Evolutionary conservation across 2,797 vertebrate species (phyloP).

Genomic region (Arvicola amphibius): DNA sequence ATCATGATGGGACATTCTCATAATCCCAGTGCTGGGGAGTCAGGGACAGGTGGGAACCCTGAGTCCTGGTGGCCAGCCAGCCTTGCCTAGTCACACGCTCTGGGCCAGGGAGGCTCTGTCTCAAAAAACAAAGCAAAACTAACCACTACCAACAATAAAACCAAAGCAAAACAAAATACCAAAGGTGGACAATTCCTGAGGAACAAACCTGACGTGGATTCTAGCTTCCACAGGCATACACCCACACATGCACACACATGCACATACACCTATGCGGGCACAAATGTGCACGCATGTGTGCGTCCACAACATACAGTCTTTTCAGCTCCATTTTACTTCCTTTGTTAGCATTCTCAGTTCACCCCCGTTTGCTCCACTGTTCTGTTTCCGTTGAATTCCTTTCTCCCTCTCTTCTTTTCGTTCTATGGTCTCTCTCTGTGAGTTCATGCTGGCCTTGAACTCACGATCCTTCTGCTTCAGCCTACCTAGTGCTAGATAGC

Average conservation of each 20-base stretch:
- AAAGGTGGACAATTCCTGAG: not conserved
- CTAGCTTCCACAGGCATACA: not conserved
- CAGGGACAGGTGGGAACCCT: not conserved
- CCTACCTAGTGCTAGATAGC: not conserved
- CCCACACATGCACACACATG: not conserved
- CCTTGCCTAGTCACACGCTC: not conserved
- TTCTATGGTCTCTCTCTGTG: too few species aligned
- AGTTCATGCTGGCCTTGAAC: not conserved
- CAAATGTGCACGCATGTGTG: too few species aligned
- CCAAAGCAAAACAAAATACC: not conserved
- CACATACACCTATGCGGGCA: not conserved
- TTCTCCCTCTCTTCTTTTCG: not conserved
- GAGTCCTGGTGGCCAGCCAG: not conserved
- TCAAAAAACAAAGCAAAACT: not conserved
- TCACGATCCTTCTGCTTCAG: not conserved
- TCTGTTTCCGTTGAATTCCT: not conserved
- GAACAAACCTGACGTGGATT: not conserved
- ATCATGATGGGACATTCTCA: not conserved
- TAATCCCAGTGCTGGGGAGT: not conserved
- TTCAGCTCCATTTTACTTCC: not conserved
- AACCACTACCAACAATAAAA: not conserved
- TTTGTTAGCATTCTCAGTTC: not conserved
- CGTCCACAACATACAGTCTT: not conserved
- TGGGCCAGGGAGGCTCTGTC: not conserved
- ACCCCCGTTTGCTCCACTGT: too few species aligned